Evolutionary conservation across 2,888 invertebrate genomes (phyloP), one percentile per base, ranked within the genome.

Genomic region (Norana najaformis): DNA sequence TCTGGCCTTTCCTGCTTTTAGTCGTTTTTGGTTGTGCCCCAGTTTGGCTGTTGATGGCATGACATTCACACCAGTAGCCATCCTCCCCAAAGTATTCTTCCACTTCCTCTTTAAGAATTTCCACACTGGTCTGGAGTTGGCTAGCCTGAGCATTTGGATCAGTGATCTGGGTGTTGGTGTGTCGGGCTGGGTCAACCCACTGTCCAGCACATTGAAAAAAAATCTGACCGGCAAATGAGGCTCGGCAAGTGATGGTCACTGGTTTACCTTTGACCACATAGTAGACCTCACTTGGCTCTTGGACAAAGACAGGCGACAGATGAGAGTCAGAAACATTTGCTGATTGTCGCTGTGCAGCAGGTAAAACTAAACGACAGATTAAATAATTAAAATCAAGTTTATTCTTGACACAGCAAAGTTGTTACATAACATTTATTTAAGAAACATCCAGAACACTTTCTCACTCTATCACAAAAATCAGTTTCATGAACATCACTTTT

Each of bases 51-150:
- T 93, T 97, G 97, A 98, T 98, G 2, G 99, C 98, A 93, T 97
- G 96, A 94, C 99, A 99, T 92, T 98, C 97, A 95, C 99, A 99
- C 92, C 95, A 94, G 93, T 95, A 96, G 94, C 97, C 97, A 95
- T 97, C 98, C 3, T 92, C 92, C 35, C 97, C 98, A 94, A 97
- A 98, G 95, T 97, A 98, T 94, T 98, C 98, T 93, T 98, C 98
- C 90, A 99, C 98, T 90, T 94, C 94, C 39, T 93, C 94, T 85
- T 93, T 91, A 1, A 93, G 93, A 36, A 94, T 93, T 23, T 93
- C 92, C 4, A 92, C 90, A 88, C 91, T 91, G 39, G 94, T 93
- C 90, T 93, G 92, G 53, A 94, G 90, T 69, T 93, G 93, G 89
- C 93, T 92, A 53, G 92, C 92, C 20, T 93, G 92, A 8, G 94